Base-by-base conservation (phyloP, 2,888 invertebrate species). In the Cyaniris semiargus region DNA sequence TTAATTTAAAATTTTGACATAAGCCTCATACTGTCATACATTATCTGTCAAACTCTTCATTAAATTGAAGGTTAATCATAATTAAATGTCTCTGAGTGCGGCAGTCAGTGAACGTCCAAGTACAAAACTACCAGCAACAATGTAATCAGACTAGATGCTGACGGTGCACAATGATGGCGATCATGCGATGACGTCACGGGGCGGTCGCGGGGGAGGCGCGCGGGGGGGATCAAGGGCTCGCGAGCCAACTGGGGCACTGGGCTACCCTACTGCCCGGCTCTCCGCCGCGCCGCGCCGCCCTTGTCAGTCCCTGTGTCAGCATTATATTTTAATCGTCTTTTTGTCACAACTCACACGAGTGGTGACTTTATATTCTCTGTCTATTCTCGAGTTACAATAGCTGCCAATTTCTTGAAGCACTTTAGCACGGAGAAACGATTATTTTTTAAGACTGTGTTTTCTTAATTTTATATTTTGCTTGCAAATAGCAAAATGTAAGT, bases 221-320 rank as follows among this genome's bases (percentile, higher is more conserved):
- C n/a, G n/a, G 56, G 75, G 76, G 13, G 78, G 78, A 77, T 77
- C 76, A 76, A 77, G 76, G 75, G 77, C 60, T 53, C 53, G 72
- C 75, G 56, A 76, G 77, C 80, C 79, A 81, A 81, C 78, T 81
- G 79, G 81, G 81, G 76, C 81, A 81, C 78, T 78, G 76, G 80
- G 79, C 76, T 76, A 76, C 48, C 56, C 76, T 70, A 76, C 66
- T 76, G 66, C 48, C 77, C 76, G 44, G 76, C 80, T 78, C 77
- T 80, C 78, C 78, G 78, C 21, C 76, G 76, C 80, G 77, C 77
- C 79, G 78, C 78, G 78, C 21, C 76, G 76, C 78, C 76, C 76
- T 77, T 78, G 77, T 74, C 70, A 23, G 53, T 76, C 53, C 44
- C 44, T 23, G 72, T 72, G 44, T 74, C 74, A 48, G 48, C 74